A percentile compares a stretch with the other conserved stretches of the same genome.
Conservation (phyloP, 2,113 vertebrate species). For the Theristicus caerulescens region DNA sequence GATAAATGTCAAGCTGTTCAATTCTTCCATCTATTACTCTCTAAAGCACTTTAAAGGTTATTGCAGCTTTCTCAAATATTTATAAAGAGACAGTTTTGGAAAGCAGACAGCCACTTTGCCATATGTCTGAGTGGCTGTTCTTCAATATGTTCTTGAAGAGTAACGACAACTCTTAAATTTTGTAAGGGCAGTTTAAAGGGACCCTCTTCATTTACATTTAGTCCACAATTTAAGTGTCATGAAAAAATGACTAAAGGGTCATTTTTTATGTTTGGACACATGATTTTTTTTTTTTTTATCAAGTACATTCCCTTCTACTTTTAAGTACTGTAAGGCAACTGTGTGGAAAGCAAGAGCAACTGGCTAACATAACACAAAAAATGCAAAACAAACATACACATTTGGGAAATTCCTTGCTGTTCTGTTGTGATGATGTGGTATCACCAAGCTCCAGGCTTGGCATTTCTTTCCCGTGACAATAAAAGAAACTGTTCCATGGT, state of each 20-base stretch:
- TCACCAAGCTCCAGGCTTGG: neutral
- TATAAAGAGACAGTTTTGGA: slow-evolving; percentile 7
- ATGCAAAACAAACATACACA: neutral
- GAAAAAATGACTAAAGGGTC: neutral
- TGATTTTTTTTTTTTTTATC: neutral
- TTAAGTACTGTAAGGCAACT: neutral
- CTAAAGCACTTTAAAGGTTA: neutral
- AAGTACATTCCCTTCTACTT: neutral
- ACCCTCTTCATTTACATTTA: neutral
- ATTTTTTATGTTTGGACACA: neutral
- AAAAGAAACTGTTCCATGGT: neutral
- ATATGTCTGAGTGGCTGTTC: neutral
- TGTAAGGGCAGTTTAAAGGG: neutral
- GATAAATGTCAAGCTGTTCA: slow-evolving; percentile 1
- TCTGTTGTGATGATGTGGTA: neutral
- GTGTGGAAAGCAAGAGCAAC: neutral
- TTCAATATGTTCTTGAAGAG: slow-evolving; percentile 3
- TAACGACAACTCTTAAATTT: neutral
- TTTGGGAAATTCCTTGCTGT: neutral
- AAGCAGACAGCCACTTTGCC: slow-evolving; percentile 17
- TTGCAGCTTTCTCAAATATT: slow-evolving; percentile 3
- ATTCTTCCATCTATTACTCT: neutral
- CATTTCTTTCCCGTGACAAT: neutral
- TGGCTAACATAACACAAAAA: neutral
- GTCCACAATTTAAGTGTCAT: neutral